Conservation (phyloP, 2,113 vertebrate species). For the Heloderma charlesbogerti region DNA sequence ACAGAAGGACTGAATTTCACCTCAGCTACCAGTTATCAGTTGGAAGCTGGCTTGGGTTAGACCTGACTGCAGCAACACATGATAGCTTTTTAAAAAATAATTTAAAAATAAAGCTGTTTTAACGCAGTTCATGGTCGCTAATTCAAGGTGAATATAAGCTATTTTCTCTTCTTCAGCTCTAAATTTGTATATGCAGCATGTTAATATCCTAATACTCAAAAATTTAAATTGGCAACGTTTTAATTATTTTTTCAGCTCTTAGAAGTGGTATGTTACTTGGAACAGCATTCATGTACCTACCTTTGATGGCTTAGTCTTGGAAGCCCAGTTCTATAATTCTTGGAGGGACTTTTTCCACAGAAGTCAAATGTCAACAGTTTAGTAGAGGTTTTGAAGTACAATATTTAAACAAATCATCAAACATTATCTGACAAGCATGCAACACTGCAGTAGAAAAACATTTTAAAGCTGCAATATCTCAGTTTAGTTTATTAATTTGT, state of each 20-base stretch:
- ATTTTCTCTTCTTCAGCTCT: conserved; percentile 45
- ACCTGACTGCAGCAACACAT: background rate
- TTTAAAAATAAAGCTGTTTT: conserved; percentile 1
- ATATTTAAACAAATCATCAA: conserved; percentile 79
- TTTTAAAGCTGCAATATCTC: conserved; percentile 82
- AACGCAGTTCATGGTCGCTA: background rate
- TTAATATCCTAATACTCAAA: conserved; percentile 74
- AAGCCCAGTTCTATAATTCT: conserved; percentile 91
- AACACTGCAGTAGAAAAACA: conserved; percentile 78
- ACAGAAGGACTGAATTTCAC: background rate
- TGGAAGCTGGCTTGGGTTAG: background rate
- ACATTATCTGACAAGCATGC: conserved; percentile 83
- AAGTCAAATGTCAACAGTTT: conserved; percentile 96
- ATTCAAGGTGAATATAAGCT: conserved; percentile 54
- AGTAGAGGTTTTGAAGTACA: conserved; percentile 87
- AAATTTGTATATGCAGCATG: conserved; percentile 49
- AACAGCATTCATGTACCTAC: conserved; percentile 90
- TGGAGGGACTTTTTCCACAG: conserved; percentile 90
- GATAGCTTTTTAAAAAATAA: conserved; percentile 7
- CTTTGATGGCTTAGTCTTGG: conserved; percentile 88
- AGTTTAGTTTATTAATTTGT: conserved; percentile 65
- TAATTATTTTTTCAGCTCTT: background rate
- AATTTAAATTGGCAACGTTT: conserved; percentile 69
- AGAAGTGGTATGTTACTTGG: conserved; percentile 66
- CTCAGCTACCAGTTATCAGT: background rate